A percentile compares a stretch with the other conserved stretches of the same genome.
Evolutionary conservation across 2,797 vertebrate species (phyloP).

Genomic region (Alectoris magna): DNA sequence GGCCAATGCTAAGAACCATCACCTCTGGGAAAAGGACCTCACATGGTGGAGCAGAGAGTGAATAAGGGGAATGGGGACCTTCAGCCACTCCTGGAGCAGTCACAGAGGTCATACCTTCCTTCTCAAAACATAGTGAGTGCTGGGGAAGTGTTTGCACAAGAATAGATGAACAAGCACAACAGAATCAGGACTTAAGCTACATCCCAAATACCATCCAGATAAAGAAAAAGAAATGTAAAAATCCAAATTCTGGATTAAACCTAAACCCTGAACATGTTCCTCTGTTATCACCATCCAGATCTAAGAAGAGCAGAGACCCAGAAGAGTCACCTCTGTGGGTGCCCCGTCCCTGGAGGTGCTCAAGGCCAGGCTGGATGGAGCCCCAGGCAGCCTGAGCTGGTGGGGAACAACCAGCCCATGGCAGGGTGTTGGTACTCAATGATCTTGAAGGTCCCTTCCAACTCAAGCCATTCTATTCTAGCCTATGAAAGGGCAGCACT

Average conservation of each 20-base stretch:
- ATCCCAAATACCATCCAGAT: neutral
- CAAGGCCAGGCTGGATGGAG: no score
- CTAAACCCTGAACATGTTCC: neutral
- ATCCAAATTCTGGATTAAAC: neutral
- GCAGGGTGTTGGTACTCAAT: no score
- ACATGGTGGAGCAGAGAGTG: neutral
- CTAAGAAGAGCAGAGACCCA: neutral
- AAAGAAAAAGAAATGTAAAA: neutral
- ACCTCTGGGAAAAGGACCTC: neutral
- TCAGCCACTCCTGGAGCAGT: neutral
- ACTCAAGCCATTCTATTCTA: no score
- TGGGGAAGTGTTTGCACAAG: neutral
- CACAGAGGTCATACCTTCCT: neutral
- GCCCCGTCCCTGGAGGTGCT: no score
- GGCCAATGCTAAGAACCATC: neutral
- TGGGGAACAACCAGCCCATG: no score
- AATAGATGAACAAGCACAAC: neutral
- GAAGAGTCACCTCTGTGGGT: neutral
- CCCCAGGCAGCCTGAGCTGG: no score
- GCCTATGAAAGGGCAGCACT: neutral
- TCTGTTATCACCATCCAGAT: neutral
- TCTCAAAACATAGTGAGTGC: neutral
- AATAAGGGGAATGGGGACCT: neutral
- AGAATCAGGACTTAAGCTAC: neutral
- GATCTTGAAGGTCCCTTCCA: no score